These are phyloP conservation scores for Cotesia chilonis DNA, from an alignment of 1,140 invertebrate genomes.

Conservation along the genomic window DNA sequence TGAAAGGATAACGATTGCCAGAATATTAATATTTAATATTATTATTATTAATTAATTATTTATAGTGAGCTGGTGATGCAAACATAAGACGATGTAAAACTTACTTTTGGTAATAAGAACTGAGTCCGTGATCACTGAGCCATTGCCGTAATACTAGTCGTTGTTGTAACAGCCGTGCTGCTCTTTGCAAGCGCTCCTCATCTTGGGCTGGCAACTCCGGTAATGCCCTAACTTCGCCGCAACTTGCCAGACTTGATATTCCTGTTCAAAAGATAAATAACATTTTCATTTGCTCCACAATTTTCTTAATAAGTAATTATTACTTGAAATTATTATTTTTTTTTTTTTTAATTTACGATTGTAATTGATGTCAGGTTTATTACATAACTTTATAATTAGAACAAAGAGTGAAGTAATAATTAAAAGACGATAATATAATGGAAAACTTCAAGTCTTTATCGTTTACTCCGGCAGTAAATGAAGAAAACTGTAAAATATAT, in stretches of 20 bases:
- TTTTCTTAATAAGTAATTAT: background rate
- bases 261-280: slow-evolving; percentile 67
- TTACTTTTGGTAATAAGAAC: slow-evolving; percentile 79
- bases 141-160: slow-evolving; percentile 82
- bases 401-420: too few species aligned
- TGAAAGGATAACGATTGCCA: background rate
- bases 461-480: too few species aligned
- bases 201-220: slow-evolving; percentile 82
- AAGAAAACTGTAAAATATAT: too few species aligned
- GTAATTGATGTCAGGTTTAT: too few species aligned
- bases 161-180: slow-evolving; percentile 79
- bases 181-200: slow-evolving; percentile 79
- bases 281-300: slow-evolving; percentile 33
- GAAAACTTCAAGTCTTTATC: too few species aligned
- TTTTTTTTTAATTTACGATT: too few species aligned
- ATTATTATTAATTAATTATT: background rate
- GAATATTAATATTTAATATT: background rate
- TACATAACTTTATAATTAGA: too few species aligned
- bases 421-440: too few species aligned
- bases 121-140: slow-evolving; percentile 77
- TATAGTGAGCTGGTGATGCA: background rate
- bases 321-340: background rate
- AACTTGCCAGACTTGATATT: slow-evolving; percentile 81
- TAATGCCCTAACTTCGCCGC: slow-evolving; percentile 74
- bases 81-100: slow-evolving; percentile 11